Base-by-base conservation (phyloP, 2,113 vertebrate species). In the Mormoops blainvillei region DNA sequence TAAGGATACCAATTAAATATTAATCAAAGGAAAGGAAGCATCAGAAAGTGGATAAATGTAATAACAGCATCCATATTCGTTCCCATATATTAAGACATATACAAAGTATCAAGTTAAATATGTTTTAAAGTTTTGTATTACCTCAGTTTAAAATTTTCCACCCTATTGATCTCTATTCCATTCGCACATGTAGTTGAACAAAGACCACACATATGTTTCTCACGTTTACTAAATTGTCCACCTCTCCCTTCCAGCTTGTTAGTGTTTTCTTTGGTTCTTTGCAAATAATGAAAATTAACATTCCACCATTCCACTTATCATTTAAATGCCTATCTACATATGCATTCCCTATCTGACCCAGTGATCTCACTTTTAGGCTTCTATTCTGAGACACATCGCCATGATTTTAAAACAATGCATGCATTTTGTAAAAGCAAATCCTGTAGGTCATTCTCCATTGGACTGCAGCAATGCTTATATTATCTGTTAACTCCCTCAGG, bases 21-120 rank as follows among this genome's bases (percentile, higher is more conserved):
- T 65, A 81, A 91, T 84, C 82, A 94, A 92, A 41, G 43, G 31
- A 93, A 89, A 89, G 6, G 24, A 95, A 90, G 45, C 22, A 52
- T 26, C 33, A 73, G 50, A 19, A 89, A 63, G 43, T 56, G 24
- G 74, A 41, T 93, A 86, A 86, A 84, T 18, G 2, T 14, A 78
- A 58, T 38, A 76, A 73, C 33, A 87, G 22, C 18, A 31, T 41
- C 6, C 63, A 58, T 56, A 67, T 38, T 38, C 36, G 63, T 41
- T 48, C n/a, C 67, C 36, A 41, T 58, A 76, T 9, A 78, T 71
- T n/a, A 87, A 88, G 56, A 83, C 15, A 52, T 65, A 70, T 3
- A 87, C 2, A 45, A 61, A 54, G 1, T 24, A 76, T 36, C 24
- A 58, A 54, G 15, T 89, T 43, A 52, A 80, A 33, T 4, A 20